Base-by-base conservation (phyloP, 2,797 vertebrate species). In the Falco novaeseelandiae region DNA sequence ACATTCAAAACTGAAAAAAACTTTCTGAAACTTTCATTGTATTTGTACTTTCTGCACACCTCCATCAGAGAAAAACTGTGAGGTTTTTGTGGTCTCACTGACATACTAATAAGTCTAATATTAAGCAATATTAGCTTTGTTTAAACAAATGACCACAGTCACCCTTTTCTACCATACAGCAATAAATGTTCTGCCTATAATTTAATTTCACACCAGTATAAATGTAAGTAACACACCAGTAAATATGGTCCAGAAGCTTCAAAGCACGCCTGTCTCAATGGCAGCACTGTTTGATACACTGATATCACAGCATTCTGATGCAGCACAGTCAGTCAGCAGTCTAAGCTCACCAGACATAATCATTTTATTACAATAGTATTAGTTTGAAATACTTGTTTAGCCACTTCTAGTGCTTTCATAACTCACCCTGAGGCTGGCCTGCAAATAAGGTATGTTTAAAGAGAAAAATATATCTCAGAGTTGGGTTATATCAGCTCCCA, bases 301-400 rank as follows among this genome's bases (percentile, higher is more conserved):
- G 27, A 29, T 83, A 63, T 73, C 69, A 29, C 44, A 66, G 73
- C 59, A 73, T 57, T 79, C 49, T 59, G 77, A 82, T 52, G 44
- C 29, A 82, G 51, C 51, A 78, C 38, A 46, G 22, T 62, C 32
- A 88, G 44, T 48, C 73, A 82, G 80, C 66, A 52, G 34, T 76
- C 77, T 36, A 84, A 82, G 49, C 38, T 62, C 82, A 77, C 14
- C 83, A 89, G 51, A 34, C 9, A 84, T 54, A 86, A 90, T 90
- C 86, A 74, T 87, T 94, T 93, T 84, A 94, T 94, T 87, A 57
- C 34, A 52, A 26, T 3, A 67, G 34, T 44, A 57, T 79, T 65
- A 69, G 42, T 85, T 57, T 88, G 58, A 95, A 96, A 91, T 80
- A 42, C 14, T 82, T 92, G 82, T 83, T 86, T 51, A 70, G 34